Base-by-base conservation (phyloP, 2,113 vertebrate species). In the Nibea coibor region DNA sequence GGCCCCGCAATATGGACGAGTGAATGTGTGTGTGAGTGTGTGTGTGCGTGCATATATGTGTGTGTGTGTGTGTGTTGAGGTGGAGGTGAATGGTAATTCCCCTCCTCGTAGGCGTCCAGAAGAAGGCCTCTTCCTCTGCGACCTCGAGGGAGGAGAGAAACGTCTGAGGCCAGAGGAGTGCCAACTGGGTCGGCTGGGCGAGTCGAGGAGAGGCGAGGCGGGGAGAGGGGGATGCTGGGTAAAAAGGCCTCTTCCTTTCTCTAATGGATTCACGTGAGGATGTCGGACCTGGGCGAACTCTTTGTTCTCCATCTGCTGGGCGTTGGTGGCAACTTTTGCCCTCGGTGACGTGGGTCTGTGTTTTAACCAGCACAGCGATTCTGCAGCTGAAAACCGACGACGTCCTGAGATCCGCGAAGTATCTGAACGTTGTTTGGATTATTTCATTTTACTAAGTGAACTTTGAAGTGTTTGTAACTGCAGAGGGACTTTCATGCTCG, bases 131-230 rank as follows among this genome's bases (percentile, higher is more conserved):
- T 93, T 93, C 91, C 92, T 92, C 78, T 84, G 2, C 15, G 4
- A 77, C 62, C 87, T 80, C 62, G 11, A 72, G 82, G 81, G 84
- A 86, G 85, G 72, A 77, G 75, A 81, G 84, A 71, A 75, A 71
- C 66, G 75, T 89, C 64, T 80, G 75, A 81, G 75, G 79, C 47
- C 61, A 2, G 22, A 62, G 72, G 61, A 75, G 42, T 83, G 89
- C 93, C 89, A 94, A 94, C 82, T 94, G 79, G 93, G 93, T 61
- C 84, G 72, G 66, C 78, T 68, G 50, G 71, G 80, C 15, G 45
- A 42, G 42, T 26, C 24, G 24, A 3, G 43, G 43, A 11, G 62
- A 56, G 28, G 45, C 39, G 72, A 35, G 35, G 31, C 5, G 59
- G 42, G 17, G 43, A 43, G 72, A 57, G 58, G 64, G 28, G 82